Evolutionary conservation across 30 jellyfish, hydroid and myxozoan species (phyloP).

Genomic region (Rhopilema esculentum): DNA sequence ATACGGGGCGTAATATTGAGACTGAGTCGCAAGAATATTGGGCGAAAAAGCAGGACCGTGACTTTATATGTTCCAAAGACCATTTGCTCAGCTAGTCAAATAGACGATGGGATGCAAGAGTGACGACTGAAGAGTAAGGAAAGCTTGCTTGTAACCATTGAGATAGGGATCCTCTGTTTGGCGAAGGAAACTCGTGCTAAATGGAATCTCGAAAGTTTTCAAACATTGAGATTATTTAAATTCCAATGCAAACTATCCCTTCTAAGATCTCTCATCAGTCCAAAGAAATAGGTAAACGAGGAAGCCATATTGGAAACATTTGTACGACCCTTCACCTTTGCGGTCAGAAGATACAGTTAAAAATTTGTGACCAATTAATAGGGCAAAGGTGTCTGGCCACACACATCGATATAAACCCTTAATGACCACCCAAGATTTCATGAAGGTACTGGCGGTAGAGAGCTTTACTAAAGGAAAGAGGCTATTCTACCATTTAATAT

Average conservation of each 20-base stretch:
- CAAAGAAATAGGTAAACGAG: slow-evolving; percentile 15
- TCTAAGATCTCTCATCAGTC: neutral
- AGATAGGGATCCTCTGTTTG: slow-evolving; percentile 9
- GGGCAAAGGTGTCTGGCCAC: slow-evolving; percentile 40
- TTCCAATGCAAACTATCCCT: neutral
- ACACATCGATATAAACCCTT: neutral
- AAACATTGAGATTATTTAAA: slow-evolving; percentile 1
- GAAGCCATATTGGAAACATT: slow-evolving; percentile 64
- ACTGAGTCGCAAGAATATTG: no score
- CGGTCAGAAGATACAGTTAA: slow-evolving; percentile 4
- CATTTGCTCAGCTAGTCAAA: neutral
- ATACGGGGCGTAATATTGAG: no score
- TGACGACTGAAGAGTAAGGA: neutral
- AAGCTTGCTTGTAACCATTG: neutral
- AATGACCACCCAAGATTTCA: neutral
- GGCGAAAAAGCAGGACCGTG: no score
- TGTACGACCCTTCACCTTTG: slow-evolving; percentile 47
- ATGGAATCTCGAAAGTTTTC: slow-evolving; percentile 3
- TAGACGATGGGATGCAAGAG: neutral
- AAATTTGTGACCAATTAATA: slow-evolving; percentile 30
- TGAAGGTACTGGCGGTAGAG: neutral
- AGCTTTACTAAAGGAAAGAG: neutral
- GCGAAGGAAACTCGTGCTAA: neutral
- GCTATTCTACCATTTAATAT: no score
- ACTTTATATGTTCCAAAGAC: neutral